Evolutionary conservation across 2,113 vertebrate genomes (phyloP).

Genomic region (Daphoenositta chrysoptera): DNA sequence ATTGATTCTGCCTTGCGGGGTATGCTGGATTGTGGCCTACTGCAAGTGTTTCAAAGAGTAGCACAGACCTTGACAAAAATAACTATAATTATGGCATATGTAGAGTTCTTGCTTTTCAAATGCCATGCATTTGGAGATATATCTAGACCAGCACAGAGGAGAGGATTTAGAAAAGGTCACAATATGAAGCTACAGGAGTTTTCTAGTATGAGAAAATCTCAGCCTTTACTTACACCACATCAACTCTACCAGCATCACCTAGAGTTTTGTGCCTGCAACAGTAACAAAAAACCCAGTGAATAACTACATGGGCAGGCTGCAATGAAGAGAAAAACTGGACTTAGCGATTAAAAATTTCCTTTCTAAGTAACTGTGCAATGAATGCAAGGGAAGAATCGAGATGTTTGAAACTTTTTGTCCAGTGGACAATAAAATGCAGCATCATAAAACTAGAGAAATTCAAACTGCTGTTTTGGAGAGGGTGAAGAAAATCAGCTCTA

Average conservation of each 20-base stretch:
- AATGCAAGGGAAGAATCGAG: not conserved
- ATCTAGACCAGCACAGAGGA: not conserved
- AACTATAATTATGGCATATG: not conserved
- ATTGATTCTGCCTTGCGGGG: not conserved
- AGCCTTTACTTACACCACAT: not conserved
- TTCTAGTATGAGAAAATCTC: not conserved
- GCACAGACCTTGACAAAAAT: not conserved
- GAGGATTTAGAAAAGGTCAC: not conserved
- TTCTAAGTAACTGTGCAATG: not conserved
- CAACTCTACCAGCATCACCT: not conserved
- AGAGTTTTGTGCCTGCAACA: not conserved
- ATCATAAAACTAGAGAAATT: not conserved
- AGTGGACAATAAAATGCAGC: not conserved
- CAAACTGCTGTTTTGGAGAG: not conserved
- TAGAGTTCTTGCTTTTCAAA: not conserved
- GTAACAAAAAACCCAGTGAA: not conserved
- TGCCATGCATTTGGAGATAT: not conserved
- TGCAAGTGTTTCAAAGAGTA: not conserved
- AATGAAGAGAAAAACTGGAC: not conserved
- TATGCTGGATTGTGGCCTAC: not conserved
- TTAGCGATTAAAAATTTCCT: accelerated
- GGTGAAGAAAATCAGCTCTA: not conserved
- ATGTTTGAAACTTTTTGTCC: not conserved
- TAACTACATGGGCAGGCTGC: not conserved
- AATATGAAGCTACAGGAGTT: not conserved